phyloP scores from a whole-genome alignment of 2,888 invertebrate species.

The Drosophila yooni region DNA sequence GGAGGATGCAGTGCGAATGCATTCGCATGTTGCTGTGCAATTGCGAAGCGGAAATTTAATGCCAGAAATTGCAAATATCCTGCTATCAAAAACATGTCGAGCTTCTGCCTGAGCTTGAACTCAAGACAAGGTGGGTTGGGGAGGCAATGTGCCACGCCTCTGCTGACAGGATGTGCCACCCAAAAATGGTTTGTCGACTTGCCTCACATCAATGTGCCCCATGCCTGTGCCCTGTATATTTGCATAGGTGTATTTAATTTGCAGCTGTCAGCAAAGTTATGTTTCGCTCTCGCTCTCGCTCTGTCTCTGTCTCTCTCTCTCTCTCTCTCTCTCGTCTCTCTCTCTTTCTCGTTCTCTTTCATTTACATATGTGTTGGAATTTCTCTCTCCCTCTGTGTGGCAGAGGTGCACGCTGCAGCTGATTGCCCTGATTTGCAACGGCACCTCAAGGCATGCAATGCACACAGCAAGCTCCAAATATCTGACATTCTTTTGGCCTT shows the following conservation, averaged over 20 bases:
- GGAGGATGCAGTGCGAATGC: conserved; percentile 12
- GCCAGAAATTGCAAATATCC: conserved; percentile 77
- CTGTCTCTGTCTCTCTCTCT: background rate
- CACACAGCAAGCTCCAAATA: background rate
- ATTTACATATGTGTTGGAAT: background rate
- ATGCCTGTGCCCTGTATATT: conserved; percentile 30
- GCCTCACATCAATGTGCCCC: conserved; percentile 10
- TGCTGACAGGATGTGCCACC: conserved; percentile 19
- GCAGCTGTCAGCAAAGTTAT: conserved; percentile 37
- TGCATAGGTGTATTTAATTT: conserved; percentile 65
- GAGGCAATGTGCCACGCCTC: background rate
- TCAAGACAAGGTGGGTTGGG: background rate
- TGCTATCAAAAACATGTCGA: conserved; percentile 67
- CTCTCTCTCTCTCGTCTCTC: no score
- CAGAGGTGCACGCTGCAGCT: background rate
- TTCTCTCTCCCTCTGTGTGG: background rate
- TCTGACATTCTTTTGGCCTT: conserved; percentile 2
- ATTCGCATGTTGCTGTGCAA: conserved; percentile 39
- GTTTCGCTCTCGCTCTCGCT: background rate
- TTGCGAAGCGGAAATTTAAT: conserved; percentile 70
- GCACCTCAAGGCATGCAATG: conserved; percentile 2
- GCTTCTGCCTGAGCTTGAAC: conserved; percentile 15
- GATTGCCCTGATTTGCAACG: conserved; percentile 1
- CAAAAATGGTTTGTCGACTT: conserved; percentile 23
- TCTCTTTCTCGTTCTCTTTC: background rate